phyloP scores from a whole-genome alignment of 2,797 vertebrate species.

The Babyrousa celebensis region DNA sequence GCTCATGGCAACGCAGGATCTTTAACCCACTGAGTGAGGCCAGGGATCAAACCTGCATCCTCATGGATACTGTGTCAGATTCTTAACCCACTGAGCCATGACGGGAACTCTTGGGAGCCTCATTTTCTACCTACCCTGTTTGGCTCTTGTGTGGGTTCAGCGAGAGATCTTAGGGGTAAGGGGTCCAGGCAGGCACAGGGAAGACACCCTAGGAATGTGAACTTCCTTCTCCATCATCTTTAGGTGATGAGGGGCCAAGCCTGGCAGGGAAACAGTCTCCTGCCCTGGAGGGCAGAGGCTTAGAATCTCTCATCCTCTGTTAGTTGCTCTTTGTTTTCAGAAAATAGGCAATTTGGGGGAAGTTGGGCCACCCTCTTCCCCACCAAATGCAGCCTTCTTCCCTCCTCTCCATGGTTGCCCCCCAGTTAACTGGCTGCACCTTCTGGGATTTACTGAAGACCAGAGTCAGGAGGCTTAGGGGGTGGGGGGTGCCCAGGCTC shows the following conservation, averaged over 20 bases:
- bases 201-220: neutral
- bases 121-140: neutral
- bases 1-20: no score
- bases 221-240: neutral
- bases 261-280: neutral
- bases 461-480: neutral
- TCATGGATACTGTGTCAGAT: no score
- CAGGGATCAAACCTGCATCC: no score
- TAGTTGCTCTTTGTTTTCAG: neutral
- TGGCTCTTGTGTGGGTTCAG: neutral
- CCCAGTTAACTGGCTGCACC: neutral
- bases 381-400: neutral
- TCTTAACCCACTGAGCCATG: no score
- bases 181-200: neutral
- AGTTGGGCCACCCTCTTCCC: neutral
- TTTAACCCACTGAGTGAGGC: no score
- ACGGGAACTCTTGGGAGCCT: neutral
- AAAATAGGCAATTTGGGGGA: neutral
- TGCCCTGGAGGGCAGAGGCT: neutral
- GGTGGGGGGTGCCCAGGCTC: fast-evolving
- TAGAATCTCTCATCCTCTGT: neutral
- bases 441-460: neutral
- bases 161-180: neutral
- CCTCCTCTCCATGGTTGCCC: neutral
- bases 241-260: neutral